Conservation (phyloP, 2,113 vertebrate species). For the Gadus macrocephalus region DNA sequence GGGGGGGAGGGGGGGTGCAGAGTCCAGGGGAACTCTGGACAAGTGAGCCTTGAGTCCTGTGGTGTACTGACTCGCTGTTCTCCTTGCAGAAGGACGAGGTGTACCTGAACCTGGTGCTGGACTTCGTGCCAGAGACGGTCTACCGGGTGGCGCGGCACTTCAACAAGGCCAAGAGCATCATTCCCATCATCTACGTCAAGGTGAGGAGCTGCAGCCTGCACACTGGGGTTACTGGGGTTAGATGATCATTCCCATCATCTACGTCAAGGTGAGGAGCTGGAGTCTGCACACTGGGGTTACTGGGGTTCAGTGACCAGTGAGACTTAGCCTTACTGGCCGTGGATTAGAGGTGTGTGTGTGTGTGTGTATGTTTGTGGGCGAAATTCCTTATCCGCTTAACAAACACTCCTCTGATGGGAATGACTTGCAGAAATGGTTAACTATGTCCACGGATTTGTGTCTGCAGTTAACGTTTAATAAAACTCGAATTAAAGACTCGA, state of each 20-base stretch:
- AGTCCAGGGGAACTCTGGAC: neutral
- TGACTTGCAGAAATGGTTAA: slow-evolving; percentile 27
- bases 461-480: no score
- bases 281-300: slow-evolving; percentile 39
- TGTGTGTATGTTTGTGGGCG: slow-evolving; percentile 16
- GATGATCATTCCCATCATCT: slow-evolving; percentile 89
- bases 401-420: no score
- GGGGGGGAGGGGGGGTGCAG: neutral
- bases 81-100: slow-evolving; percentile 84
- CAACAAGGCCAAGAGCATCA: slow-evolving; percentile 89
- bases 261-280: slow-evolving; percentile 80
- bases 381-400: slow-evolving; percentile 31
- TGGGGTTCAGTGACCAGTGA: no score
- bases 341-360: slow-evolving; percentile 4
- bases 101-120: slow-evolving; percentile 90
- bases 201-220: slow-evolving; percentile 60
- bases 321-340: neutral
- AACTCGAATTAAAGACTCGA: no score
- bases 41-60: no score
- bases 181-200: slow-evolving; percentile 92
- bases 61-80: no score
- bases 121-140: slow-evolving; percentile 88
- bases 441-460: no score
- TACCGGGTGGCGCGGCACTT: slow-evolving; percentile 92
- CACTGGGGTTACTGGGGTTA: slow-evolving; percentile 24